phyloP scores from a whole-genome alignment of 2,797 vertebrate genomes.

The Notoglanidium macrostoma region DNA sequence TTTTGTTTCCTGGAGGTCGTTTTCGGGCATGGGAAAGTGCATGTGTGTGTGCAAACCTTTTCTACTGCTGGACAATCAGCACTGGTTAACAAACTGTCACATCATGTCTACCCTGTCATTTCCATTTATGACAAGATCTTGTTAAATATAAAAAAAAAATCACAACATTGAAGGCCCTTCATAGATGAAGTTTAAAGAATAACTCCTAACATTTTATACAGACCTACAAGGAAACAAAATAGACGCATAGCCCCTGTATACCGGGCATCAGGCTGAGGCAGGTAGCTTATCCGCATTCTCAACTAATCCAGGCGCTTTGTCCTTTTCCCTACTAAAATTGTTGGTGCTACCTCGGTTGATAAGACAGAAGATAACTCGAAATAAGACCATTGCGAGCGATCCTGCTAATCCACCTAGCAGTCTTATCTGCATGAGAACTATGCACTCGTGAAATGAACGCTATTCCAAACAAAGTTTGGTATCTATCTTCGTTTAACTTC shows the following conservation, averaged over 20 bases:
- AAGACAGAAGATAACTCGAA: conserved; percentile 74
- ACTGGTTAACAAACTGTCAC: conserved; percentile 21
- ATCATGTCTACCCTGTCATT: background rate
- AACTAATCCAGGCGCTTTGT: conserved; percentile 75
- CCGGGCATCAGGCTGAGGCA: conserved; percentile 63
- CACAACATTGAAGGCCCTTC: no score
- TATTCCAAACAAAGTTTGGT: conserved; percentile 80
- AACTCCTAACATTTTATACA: background rate
- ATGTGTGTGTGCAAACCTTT: conserved; percentile 19
- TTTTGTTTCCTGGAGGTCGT: conserved; percentile 27
- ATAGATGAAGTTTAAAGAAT: background rate
- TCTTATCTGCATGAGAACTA: conserved; percentile 98
- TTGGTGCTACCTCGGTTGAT: conserved; percentile 89
- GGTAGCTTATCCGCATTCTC: conserved; percentile 82
- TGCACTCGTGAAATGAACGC: conserved; percentile 84
- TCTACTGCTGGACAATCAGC: conserved; percentile 69
- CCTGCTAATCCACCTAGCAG: conserved; percentile 91
- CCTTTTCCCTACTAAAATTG: conserved; percentile 54
- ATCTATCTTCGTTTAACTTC: conserved; percentile 79
- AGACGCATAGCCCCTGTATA: conserved; percentile 9
- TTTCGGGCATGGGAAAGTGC: conserved; percentile 43
- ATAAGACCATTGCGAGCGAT: conserved; percentile 72
- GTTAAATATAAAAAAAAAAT: background rate
- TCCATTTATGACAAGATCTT: background rate
- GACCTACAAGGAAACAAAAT: background rate